Evolutionary conservation across 2,888 invertebrate species (phyloP), one percentile per base, ranked within the genome.

Genomic region (Phortica okadai): DNA sequence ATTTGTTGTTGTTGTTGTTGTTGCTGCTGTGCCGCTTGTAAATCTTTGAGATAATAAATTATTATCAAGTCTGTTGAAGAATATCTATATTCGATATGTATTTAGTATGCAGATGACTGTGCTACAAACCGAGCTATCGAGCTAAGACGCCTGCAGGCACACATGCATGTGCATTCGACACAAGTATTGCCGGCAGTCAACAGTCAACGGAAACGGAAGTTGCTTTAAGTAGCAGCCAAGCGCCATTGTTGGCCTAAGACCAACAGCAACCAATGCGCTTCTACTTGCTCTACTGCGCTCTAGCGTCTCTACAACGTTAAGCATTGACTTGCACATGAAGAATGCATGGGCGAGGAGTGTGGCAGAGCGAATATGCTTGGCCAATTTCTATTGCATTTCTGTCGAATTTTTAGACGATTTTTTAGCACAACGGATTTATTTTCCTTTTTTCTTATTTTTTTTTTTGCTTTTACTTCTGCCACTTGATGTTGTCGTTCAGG

Each of bases 11-110:
- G 58, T 69, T 16, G 44, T 73, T 78, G 42, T 41, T 16, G 58
- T 69, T 16, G 44, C 67, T 78, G 79, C 78, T 42, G 80, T 75
- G 78, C 77, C 81, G 85, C 80, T 83, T 76, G 76, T 74, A 83
- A 85, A 85, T 83, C 84, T 81, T 81, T 85, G 78, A 82, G 83
- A 83, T 84, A 84, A 87, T 88, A 88, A 87, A 88, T 86, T 88
- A 87, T 88, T 88, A 87, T 88, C 87, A 87, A 88, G 87, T 85
- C 86, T 84, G 85, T 74, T 72, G 54, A 72, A 70, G 54, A 21
- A 59, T n/a, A 25, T 25, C 8, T 59, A 50, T 50, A 50, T 50
- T 33, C 33, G 33, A 50, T 45, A 45, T 50, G 14, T 50, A 50
- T 50, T 11, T 50, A 50, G 50, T 6, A 11, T 50, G 14, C 50